phyloP scores from a whole-genome alignment of 92 coral and sea anemone species.

The Paramuricea clavata region DNA sequence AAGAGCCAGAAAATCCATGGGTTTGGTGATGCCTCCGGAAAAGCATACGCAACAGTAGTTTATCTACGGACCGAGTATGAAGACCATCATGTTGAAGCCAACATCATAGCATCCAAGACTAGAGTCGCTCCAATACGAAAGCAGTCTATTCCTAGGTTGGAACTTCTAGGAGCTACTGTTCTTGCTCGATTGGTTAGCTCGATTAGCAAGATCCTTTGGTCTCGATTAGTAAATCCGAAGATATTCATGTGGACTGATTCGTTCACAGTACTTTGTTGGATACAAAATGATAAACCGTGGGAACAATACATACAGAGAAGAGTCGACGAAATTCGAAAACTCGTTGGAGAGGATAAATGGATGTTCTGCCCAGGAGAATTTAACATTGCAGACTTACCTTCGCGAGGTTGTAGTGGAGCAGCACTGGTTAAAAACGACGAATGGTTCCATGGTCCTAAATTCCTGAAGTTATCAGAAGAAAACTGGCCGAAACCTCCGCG shows the following conservation, averaged over 20 bases:
- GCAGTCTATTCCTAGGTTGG: slow-evolving; percentile 42
- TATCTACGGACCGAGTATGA: slow-evolving; percentile 43
- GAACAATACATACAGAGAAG: not conserved
- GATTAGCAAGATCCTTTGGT: not conserved
- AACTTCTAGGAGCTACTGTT: slow-evolving; percentile 35
- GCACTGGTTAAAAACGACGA: not conserved
- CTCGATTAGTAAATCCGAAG: slow-evolving; percentile 1
- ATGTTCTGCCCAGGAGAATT: slow-evolving; percentile 15
- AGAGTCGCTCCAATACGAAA: slow-evolving; percentile 38
- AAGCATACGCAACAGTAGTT: slow-evolving; percentile 33
- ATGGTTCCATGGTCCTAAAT: slow-evolving; percentile 2
- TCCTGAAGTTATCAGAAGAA: not conserved
- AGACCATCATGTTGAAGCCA: slow-evolving; percentile 3
- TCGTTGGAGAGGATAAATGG: not conserved
- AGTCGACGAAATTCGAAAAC: slow-evolving; percentile 6
- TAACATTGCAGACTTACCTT: not conserved
- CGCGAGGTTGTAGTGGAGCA: not conserved
- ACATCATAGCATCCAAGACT: slow-evolving; percentile 20
- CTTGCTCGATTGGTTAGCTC: slow-evolving; percentile 5
- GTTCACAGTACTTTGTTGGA: slow-evolving; percentile 24
- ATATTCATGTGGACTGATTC: slow-evolving; percentile 27
- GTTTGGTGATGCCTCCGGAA: slow-evolving; percentile 19
- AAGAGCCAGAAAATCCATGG: slow-evolving; percentile 12
- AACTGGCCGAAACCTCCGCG: not conserved
- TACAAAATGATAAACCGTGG: not conserved